Base-by-base conservation (phyloP, 2,797 vertebrate species). In the Rachycentron canadum region DNA sequence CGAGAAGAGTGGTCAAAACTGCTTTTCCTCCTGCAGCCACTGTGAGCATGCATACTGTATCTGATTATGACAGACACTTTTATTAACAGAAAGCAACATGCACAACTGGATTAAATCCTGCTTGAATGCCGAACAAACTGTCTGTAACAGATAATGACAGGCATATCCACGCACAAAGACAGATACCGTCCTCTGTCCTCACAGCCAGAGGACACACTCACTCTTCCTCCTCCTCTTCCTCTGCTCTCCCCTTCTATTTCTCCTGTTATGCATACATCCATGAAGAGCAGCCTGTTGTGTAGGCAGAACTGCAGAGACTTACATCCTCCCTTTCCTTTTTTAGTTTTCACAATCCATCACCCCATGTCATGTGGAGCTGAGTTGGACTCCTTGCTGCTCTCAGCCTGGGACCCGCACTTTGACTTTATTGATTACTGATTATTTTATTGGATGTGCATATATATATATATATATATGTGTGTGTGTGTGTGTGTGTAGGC, bases 271-370 rank as follows among this genome's bases (percentile, higher is more conserved):
- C 41, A 66, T 62, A 34, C 41, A 63, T 73, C 52, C 75, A 68
- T 65, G 72, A 52, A 68, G 63, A 61, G 17, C 57, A 55, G n/a
- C 43, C 36, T 74, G 80, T 73, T 57, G 40, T 79, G 68, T 52
- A 55, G 76, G 73, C 75, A 82, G 61, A 80, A 64, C 53, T 71
- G 71, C 78, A 71, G 66, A 81, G 40, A 76, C 34, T 61, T 78
- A 62, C 55, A 7, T 78, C 56, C 76, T 80, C 25, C 14, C 28
- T 78, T 87, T 83, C 69, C 28, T 55, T 56, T 77, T 73, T 87
- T 76, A 74, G 73, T 63, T 58, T 67, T 43, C 73, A 76, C 71
- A 65, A 78, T 89, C 71, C 70, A 79, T 84, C 83, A 73, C 76
- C n/a, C 8, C 43, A 1, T 81, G 84, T 88, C 83, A 83, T 47